Conservation (phyloP, 2,113 vertebrate species). For the Bungarus multicinctus region DNA sequence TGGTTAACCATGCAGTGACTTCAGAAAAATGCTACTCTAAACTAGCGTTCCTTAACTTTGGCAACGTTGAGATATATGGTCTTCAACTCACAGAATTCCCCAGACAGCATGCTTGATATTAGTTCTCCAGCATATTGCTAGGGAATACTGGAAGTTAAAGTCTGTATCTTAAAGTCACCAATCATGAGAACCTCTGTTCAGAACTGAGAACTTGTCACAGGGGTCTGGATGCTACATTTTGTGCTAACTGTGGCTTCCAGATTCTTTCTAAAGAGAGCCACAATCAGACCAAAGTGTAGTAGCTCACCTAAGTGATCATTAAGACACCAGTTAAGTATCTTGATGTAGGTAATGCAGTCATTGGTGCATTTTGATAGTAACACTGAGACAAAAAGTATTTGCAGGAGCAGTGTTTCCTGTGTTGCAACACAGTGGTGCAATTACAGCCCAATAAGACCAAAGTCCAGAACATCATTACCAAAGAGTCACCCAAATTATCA, state of each 20-base stretch:
- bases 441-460: neutral
- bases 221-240: neutral
- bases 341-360: neutral
- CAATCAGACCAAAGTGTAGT: neutral
- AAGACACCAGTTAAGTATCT: neutral
- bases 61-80: neutral
- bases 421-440: neutral
- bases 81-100: neutral
- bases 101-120: neutral
- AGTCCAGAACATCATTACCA: neutral
- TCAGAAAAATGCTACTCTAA: neutral
- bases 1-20: neutral
- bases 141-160: neutral
- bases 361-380: neutral
- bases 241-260: neutral
- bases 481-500: neutral
- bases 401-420: neutral
- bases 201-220: neutral
- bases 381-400: neutral
- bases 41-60: neutral
- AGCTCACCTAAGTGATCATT: neutral
- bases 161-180: neutral
- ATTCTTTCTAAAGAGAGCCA: neutral
- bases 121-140: neutral
- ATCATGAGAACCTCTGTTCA: neutral